Conservation (phyloP, 2,888 invertebrate genomes). For the Dryococelus australis region DNA sequence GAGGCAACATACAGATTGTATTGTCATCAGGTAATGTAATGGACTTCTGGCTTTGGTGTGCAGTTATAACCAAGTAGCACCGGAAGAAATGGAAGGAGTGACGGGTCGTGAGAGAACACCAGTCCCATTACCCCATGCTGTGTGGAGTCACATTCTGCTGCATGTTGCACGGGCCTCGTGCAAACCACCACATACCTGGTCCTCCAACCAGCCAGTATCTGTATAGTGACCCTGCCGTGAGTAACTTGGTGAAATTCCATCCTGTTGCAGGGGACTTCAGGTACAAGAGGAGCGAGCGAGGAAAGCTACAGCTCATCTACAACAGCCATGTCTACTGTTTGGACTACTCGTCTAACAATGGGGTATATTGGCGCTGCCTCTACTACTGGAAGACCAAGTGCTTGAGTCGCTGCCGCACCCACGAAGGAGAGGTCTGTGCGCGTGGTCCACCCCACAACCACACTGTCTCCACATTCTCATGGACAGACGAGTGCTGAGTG, state of each 20-base stretch:
- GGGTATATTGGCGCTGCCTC: constrained; percentile 8
- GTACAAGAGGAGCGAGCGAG: background rate
- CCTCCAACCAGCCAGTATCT: too few species aligned
- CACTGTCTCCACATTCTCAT: background rate
- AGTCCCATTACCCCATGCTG: too few species aligned
- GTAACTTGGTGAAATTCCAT: background rate
- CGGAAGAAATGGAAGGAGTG: too few species aligned
- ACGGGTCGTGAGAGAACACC: too few species aligned
- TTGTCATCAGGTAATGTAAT: too few species aligned
- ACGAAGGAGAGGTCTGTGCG: background rate
- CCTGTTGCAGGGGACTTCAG: background rate
- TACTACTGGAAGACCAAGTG: constrained; percentile 23
- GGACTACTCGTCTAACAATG: background rate
- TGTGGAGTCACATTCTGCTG: too few species aligned
- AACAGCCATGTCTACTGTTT: background rate
- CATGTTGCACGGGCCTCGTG: too few species aligned
- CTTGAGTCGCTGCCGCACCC: constrained; percentile 3
- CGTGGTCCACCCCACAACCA: background rate
- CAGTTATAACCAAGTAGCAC: too few species aligned
- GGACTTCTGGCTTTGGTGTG: too few species aligned
- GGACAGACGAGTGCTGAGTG: background rate
- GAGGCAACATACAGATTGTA: too few species aligned
- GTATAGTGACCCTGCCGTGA: background rate
- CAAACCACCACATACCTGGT: too few species aligned
- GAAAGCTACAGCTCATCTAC: background rate